A percentile compares a stretch with the other conserved stretches of the same genome.
phyloP scores from a whole-genome alignment of 2,888 invertebrate species.

The Phlogophora meticulosa region DNA sequence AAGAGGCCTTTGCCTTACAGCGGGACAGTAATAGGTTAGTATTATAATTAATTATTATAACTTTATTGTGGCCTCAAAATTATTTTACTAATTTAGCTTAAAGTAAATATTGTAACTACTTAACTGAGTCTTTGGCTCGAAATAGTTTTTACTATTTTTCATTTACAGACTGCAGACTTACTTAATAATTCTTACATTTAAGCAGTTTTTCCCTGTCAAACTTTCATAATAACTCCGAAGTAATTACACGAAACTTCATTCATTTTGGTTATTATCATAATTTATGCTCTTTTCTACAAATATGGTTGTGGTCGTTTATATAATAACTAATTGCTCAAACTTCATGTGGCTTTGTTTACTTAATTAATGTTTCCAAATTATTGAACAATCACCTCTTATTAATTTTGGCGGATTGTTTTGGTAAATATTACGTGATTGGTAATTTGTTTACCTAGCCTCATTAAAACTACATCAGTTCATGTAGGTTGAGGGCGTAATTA shows the following conservation, averaged over 20 bases:
- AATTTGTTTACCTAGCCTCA: conserved; percentile 51
- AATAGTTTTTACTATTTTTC: too few relatives aligned
- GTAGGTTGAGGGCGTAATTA: conserved; percentile 2
- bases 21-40: too few relatives aligned
- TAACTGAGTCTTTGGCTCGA: too few relatives aligned
- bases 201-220: conserved; percentile 5
- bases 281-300: conserved; percentile 5
- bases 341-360: conserved; percentile 27
- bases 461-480: conserved; percentile 38
- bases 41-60: too few relatives aligned
- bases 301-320: conserved; percentile 1
- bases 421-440: conserved; percentile 51
- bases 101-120: too few relatives aligned
- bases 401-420: conserved; percentile 37
- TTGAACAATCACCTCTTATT: conserved; percentile 43
- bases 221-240: conserved; percentile 14
- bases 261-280: conserved; percentile 18
- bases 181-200: background rate
- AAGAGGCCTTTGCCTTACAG: too few relatives aligned
- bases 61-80: too few relatives aligned
- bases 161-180: background rate
- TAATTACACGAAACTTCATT: conserved; percentile 16
- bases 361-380: conserved; percentile 39
- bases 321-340: conserved; percentile 23
- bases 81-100: too few relatives aligned